Evolutionary conservation across 1,140 invertebrate genomes (phyloP), one percentile per base, ranked within the genome.

Genomic region (Vollenhovia emeryi): DNA sequence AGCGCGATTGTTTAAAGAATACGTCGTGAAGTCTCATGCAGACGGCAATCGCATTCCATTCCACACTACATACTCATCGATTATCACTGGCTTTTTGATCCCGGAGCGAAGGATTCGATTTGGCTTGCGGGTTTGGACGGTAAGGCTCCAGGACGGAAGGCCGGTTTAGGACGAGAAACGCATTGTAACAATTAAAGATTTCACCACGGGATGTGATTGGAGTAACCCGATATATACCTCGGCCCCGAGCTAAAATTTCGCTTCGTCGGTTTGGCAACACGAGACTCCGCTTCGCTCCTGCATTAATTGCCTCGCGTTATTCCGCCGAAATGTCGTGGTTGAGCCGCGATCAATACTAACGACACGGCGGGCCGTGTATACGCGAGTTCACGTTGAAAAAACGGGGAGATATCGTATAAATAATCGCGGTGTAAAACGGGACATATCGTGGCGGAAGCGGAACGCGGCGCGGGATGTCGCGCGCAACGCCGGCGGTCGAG

Each of bases 271-370:
- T 62, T 27, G 74, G 50, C 36, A 45, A 45, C 57, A 18, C 55
- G 55, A 43, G 60, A 50, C 43, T 76, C 59, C n/a, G 43, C 13
- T 75, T 30, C 18, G 27, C n/a, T 79, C 3, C 48, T 45, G 55
- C 64, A 52, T 60, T 74, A 74, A 86, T 80, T 75, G 62, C 66
- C 52, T 52, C 43, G 59, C 69, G 87, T 60, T 71, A 78, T 75
- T 55, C 68, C 36, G n/a, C 24, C 60, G 68, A 68, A 79, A 78
- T 71, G 50, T 69, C 75, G 73, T 21, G 9, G 50, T 55, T 40
- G 69, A 62, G 59, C 40, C 36, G 48, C 66, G 40, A 68, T 86
- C 86, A 45, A 60, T 62, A 57, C 48, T 83, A 64, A 64, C 85
- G 66, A 82, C 60, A 68, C 45, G 33, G 48, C 62, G 43, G 21